Evolutionary conservation across 2,888 invertebrate species (phyloP).

Genomic region (Phortica okadai): DNA sequence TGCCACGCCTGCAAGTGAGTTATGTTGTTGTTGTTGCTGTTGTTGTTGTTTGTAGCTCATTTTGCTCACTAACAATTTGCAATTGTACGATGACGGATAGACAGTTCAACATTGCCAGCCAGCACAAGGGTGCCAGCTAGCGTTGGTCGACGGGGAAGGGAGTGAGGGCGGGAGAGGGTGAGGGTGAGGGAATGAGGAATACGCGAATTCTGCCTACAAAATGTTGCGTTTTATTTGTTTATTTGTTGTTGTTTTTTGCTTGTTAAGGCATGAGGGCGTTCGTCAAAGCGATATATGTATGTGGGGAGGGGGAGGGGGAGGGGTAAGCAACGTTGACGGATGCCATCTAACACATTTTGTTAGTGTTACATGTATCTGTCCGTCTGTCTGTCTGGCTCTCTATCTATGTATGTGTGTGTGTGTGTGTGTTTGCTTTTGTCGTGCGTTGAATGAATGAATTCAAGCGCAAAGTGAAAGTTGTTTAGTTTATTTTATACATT

Average conservation of each 20-base stretch:
- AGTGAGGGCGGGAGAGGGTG: not conserved
- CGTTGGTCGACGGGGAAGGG: no score
- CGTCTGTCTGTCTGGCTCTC: no score
- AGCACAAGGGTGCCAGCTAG: not conserved
- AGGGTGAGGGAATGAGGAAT: not conserved
- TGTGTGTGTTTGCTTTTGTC: slow-evolving; percentile 58
- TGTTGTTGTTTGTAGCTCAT: not conserved
- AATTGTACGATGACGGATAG: not conserved
- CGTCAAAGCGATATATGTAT: no score
- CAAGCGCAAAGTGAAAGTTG: slow-evolving; percentile 74
- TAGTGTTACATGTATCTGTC: not conserved
- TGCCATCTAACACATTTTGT: not conserved
- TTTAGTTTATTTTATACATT: slow-evolving; percentile 62
- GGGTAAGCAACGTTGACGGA: not conserved
- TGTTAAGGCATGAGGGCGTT: no score
- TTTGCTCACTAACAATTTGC: not conserved
- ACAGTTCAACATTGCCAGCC: not conserved
- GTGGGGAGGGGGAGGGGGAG: not conserved
- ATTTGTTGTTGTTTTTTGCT: not conserved
- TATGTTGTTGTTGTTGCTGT: not conserved
- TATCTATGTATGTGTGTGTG: slow-evolving; percentile 28
- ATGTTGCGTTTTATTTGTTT: not conserved
- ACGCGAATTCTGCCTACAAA: slow-evolving; percentile 8
- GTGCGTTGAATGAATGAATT: slow-evolving; percentile 67
- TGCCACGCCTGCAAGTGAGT: not conserved